Percentiles rank a stretch among this genome's conserved stretches.
phyloP scores from a whole-genome alignment of 2,888 invertebrate genomes.

The Physocephala rufipes region DNA sequence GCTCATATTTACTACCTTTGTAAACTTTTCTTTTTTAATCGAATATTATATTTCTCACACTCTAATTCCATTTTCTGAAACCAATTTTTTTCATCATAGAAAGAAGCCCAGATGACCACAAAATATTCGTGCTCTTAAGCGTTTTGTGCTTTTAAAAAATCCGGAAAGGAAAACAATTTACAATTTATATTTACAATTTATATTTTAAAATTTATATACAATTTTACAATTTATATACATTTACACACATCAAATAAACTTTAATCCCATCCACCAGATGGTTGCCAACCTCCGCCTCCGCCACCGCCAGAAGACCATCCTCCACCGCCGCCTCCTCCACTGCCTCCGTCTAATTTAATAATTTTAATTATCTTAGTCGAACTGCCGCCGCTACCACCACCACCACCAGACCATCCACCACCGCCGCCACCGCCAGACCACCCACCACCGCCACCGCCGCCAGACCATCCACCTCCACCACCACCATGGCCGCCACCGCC shows the following conservation, averaged over 20 bases:
- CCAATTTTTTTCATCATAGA: too few relatives aligned
- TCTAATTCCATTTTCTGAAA: too few relatives aligned
- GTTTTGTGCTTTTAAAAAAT: neutral
- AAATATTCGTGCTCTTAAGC: too few relatives aligned
- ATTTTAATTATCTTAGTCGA: conserved; percentile 25
- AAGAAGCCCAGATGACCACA: neutral
- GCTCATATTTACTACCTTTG: too few relatives aligned
- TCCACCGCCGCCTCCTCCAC: conserved; percentile 48
- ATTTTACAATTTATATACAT: conserved; percentile 4
- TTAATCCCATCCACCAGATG: conserved; percentile 46
- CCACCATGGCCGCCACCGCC: conserved; percentile 46
- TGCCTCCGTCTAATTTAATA: conserved; percentile 38
- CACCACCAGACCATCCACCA: conserved; percentile 45
- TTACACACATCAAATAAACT: neutral
- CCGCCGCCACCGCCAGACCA: conserved; percentile 41
- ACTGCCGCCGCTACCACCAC: conserved; percentile 48
- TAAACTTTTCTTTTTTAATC: too few relatives aligned
- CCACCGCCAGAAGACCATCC: conserved; percentile 49
- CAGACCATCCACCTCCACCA: conserved; percentile 44
- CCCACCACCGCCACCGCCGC: conserved; percentile 45
- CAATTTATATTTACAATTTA: neutral
- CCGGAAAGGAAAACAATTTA: neutral
- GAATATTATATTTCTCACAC: too few relatives aligned
- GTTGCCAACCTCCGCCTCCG: conserved; percentile 45
- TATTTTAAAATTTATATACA: conserved; percentile 3